These are phyloP conservation scores for Sebastes vulpes DNA, from an alignment of 2,797 vertebrate species.

Conservation along the genomic window DNA sequence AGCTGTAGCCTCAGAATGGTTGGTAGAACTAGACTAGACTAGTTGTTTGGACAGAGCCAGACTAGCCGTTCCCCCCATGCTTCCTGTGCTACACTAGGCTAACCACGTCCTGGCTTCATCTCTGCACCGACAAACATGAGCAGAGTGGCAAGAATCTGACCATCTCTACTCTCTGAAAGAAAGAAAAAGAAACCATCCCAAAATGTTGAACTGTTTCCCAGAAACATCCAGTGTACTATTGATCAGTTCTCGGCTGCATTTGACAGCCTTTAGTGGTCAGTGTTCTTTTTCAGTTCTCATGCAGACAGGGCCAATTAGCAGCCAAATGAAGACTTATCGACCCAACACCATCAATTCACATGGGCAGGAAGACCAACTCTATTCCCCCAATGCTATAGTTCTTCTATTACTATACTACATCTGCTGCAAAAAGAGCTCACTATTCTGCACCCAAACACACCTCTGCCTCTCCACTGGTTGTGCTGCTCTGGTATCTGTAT, in stretches of 20 bases:
- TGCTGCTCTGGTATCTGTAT: background rate
- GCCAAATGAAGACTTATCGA: slow-evolving; percentile 44
- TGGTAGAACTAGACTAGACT: background rate
- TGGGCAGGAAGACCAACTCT: background rate
- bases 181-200: no score
- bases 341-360: slow-evolving; percentile 18
- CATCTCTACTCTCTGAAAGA: background rate
- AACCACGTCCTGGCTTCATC: background rate
- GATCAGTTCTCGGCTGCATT: background rate
- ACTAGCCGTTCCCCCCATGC: rapidly evolving
- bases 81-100: background rate
- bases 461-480: background rate
- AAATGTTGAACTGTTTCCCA: background rate
- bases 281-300: background rate
- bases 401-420: background rate
- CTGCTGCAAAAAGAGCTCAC: background rate
- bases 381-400: background rate
- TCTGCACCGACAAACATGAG: no score
- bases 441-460: background rate
- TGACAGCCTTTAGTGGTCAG: background rate
- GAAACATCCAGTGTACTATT: background rate
- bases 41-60: background rate
- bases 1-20: no score
- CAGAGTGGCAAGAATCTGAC: background rate
- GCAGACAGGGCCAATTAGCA: slow-evolving; percentile 46